Conservation (phyloP, 2,797 vertebrate species). For the Muraenolepis orangiensis region DNA sequence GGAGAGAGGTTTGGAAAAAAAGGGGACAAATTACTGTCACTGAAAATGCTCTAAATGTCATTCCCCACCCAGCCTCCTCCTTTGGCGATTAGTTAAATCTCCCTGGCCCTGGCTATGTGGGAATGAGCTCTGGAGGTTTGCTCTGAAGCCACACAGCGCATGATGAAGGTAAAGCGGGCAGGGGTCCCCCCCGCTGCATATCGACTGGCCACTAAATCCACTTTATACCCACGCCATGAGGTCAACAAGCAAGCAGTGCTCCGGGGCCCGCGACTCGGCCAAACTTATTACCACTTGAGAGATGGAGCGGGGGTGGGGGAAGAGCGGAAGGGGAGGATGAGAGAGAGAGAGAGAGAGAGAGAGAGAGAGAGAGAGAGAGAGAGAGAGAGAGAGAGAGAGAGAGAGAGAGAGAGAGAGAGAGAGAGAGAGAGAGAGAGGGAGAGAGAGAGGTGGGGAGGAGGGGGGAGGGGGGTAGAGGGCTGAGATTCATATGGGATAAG, state of each 20-base stretch:
- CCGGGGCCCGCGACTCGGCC: constrained; percentile 30
- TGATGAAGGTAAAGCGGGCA: not conserved
- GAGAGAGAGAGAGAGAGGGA: not conserved
- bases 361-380: not conserved
- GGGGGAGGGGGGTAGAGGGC: not conserved
- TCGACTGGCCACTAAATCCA: constrained; percentile 53
- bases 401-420: not conserved
- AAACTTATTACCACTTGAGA: constrained; percentile 25
- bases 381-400: constrained; percentile 1
- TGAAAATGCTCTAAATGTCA: not conserved
- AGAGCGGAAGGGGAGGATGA: not conserved
- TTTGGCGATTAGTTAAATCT: not conserved
- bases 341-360: constrained; percentile 9
- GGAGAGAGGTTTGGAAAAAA: no score
- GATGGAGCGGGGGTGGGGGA: constrained; percentile 3
- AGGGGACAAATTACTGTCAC: not conserved
- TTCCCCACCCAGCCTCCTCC: not conserved
- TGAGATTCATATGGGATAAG: not conserved
- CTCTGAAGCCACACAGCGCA: not conserved
- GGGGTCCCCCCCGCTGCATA: constrained; percentile 32
- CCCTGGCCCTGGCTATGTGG: not conserved
- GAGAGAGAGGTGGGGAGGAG: not conserved
- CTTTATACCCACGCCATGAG: constrained; percentile 50
- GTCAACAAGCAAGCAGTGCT: constrained; percentile 44
- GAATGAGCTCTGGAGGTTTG: not conserved